Percentiles rank a stretch among this genome's conserved stretches.
These are phyloP conservation scores for Lochmaea crataegi DNA, from an alignment of 2,888 invertebrate genomes.

Conservation along the genomic window DNA sequence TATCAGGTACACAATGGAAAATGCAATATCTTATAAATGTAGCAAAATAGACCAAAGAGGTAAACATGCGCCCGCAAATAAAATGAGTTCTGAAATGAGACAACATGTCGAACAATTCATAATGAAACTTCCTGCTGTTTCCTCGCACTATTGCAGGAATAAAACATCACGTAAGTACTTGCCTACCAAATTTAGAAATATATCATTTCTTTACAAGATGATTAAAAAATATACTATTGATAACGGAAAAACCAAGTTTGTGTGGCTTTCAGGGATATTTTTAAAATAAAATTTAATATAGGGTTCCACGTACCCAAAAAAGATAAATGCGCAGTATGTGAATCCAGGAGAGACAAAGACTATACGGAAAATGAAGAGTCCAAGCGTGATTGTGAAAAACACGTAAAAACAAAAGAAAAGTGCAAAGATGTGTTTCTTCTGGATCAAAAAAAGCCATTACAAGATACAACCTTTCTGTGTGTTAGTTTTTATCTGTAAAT, in stretches of 20 bases:
- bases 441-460: constrained; percentile 15
- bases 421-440: constrained; percentile 8
- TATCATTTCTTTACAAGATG: constrained; percentile 36
- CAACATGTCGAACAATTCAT: constrained; percentile 30
- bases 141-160: constrained; percentile 39
- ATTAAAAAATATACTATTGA: constrained; percentile 32
- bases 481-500: constrained; percentile 18
- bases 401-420: constrained; percentile 14
- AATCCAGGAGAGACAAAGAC: constrained; percentile 22
- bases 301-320: constrained; percentile 41
- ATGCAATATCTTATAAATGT: constrained; percentile 16
- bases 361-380: constrained; percentile 5
- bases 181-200: constrained; percentile 39
- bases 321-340: constrained; percentile 34
- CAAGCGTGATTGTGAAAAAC: constrained; percentile 15
- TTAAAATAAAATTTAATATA: constrained; percentile 39
- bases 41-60: constrained; percentile 39
- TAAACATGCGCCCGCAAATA: constrained; percentile 30
- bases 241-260: constrained; percentile 30
- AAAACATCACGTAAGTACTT: constrained; percentile 37
- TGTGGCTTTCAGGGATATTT: constrained; percentile 35
- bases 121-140: constrained; percentile 36
- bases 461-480: constrained; percentile 18
- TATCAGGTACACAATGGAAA: constrained; percentile 33
- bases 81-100: constrained; percentile 23